Base-by-base conservation (phyloP, 2,797 vertebrate species). In the Huso huso region DNA sequence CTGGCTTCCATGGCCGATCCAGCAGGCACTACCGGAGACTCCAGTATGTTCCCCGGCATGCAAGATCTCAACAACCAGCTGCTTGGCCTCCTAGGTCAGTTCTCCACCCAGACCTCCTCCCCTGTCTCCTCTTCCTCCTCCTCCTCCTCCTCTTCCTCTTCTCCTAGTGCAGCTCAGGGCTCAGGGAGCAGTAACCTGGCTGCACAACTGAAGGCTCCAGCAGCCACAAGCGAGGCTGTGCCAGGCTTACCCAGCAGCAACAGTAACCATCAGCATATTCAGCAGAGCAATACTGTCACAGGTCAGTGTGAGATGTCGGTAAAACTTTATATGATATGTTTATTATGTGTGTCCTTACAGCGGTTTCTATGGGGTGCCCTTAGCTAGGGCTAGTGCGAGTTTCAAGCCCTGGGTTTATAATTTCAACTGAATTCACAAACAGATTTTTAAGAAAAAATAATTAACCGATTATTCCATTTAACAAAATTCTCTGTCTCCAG, bases 61-160 rank as follows among this genome's bases (percentile, higher is more conserved):
- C 79, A 86, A 18, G 89, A 90, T 77, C 78, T 89, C 71, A 83
- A 84, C 74, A 85, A 86, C 78, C 86, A 86, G 51, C 85, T 90
- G 37, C 80, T 86, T 73, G 86, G 86, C 53, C 82, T 89, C 72
- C 81, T 87, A 0, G 77, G 73, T 59, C 84, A 83, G 69, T 73
- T 80, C 67, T 74, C 84, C 65, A 79, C 80, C 63, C 77, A 84
- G 48, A 83, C 83, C 15, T 73, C 78, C 64, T 70, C 78, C 67
- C 69, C 77, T 6, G 6, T 64, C 6, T 71, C 75, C 7, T n/a
- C n/a, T n/a, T 49, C 80, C 63, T 78, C 86, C 50, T 84, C 83
- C 15, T 74, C 78, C 64, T 70, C 78, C 67, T 70, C 77, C 6
- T 7, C 65, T 6, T 71, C 75, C 7, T 37, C 66, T 3, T n/a